Evolutionary conservation across 1,140 invertebrate genomes (phyloP), one percentile per base, ranked within the genome.

Genomic region (Cydia strobilella): DNA sequence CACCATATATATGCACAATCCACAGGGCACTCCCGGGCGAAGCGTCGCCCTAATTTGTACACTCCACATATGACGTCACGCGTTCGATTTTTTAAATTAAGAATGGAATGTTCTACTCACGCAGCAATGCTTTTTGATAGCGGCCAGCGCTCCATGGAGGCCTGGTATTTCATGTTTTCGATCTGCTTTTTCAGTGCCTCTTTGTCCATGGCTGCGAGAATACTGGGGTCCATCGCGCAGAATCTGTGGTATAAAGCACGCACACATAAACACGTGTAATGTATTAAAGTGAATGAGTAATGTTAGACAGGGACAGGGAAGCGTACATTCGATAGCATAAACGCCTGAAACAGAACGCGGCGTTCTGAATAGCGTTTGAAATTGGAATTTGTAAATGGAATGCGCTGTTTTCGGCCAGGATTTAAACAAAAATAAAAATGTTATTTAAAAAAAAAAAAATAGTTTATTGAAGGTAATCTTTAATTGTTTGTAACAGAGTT

Each of bases 131-230:
- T 97, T 94, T 97, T 98, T 85, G 97, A 98, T 76, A 98, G 94
- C 72, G 97, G 97, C 97, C 97, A 98, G 93, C 97, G 96, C 94
- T 98, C 97, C 97, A 98, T 98, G 85, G 97, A 96, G 76, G 97
- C 97, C 93, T 98, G 97, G 94, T 98, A 98, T 94, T 98, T 97
- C 97, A 98, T 97, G 94, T 98, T 98, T 93, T 98, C 97, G 90
- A 98, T 98, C 95, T 98, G 97, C 95, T 98, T 98, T 94, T 97
- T 97, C 93, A 98, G 94, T 95, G 97, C 97, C 96, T 98, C 97
- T 95, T 98, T 98, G 94, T 98, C 97, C 97, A 98, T 98, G 95
- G 95, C 95, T 95, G 96, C 96, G 89, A 97, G 95, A 93, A 97
- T 95, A 97, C 96, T 97, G 96, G 96, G 95, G 95, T 97, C 96